phyloP scores from a whole-genome alignment of 1,140 invertebrate species.

The Drosophila bocki region DNA sequence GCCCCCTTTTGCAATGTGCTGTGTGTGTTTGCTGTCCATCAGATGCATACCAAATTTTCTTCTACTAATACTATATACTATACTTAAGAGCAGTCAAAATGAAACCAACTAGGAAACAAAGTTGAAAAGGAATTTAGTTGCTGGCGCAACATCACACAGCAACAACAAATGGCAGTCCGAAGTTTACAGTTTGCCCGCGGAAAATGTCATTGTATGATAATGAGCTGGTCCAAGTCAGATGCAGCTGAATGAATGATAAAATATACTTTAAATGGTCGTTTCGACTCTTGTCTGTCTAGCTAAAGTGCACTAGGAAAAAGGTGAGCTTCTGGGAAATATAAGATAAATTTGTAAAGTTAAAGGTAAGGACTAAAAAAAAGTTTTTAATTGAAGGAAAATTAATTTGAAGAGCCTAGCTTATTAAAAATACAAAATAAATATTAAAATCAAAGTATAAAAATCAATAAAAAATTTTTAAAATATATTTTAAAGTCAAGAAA shows the following conservation, averaged over 20 bases:
- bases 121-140: constrained; percentile 60
- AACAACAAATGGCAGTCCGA: constrained; percentile 64
- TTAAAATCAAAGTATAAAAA: background rate
- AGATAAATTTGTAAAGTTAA: background rate
- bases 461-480: background rate
- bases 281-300: constrained; percentile 76
- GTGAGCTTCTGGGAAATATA: background rate
- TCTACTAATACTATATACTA: constrained; percentile 28
- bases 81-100: constrained; percentile 78
- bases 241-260: constrained; percentile 82
- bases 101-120: constrained; percentile 76
- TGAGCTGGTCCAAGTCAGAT: constrained; percentile 78
- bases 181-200: constrained; percentile 70
- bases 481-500: background rate
- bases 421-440: background rate
- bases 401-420: background rate
- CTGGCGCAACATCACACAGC: constrained; percentile 51
- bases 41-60: constrained; percentile 78
- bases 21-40: constrained; percentile 72
- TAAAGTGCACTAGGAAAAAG: constrained; percentile 3
- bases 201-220: constrained; percentile 84
- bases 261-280: constrained; percentile 83
- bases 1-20: constrained; percentile 59
- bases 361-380: background rate
- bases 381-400: background rate